Base-by-base conservation (phyloP, 1,140 invertebrate species). In the Drosophila seguyi region DNA sequence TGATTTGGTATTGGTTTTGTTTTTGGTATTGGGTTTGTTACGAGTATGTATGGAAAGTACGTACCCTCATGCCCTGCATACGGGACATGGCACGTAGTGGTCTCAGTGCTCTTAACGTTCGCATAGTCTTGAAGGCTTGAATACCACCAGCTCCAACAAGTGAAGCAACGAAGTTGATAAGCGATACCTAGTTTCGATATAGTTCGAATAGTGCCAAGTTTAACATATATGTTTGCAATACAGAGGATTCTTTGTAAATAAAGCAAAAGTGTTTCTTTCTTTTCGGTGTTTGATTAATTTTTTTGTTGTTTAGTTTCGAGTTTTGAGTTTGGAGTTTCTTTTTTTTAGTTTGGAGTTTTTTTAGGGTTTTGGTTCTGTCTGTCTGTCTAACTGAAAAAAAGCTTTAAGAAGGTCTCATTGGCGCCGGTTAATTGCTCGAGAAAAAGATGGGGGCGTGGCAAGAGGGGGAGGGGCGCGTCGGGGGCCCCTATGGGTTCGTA, bases 31-130 rank as follows among this genome's bases (percentile, higher is more conserved):
- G 55, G 36, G 47, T 81, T 81, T 83, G 50, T 69, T 65, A 53
- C 65, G 71, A 74, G 63, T 80, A 71, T 87, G 82, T 87, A 91
- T 90, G 88, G 69, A 91, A 92, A 92, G 93, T 95, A 96, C 97
- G 95, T 97, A 98, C 97, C 96, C 97, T 97, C 98, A 98, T 98
- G 94, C 98, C 98, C 95, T 99, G 97, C 97, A 98, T 98, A 94
- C 97, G 96, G 94, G 97, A 98, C 97, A 99, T 97, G 93, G 97
- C 98, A 94, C 97, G 96, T 94, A 98, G 95, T 93, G 97, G 97
- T 93, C 98, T 96, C 94, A 99, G 95, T 93, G 98, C 98, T 94
- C 98, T 96, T 92, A 98, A 95, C 92, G 98, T 98, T 96, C 97
- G 94, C 98, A 98, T 98, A 93, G 98, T 98, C 97, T 98, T 98